Evolutionary conservation across 2,888 invertebrate species (phyloP), one percentile per base, ranked within the genome.

Genomic region (Tillus elongatus): DNA sequence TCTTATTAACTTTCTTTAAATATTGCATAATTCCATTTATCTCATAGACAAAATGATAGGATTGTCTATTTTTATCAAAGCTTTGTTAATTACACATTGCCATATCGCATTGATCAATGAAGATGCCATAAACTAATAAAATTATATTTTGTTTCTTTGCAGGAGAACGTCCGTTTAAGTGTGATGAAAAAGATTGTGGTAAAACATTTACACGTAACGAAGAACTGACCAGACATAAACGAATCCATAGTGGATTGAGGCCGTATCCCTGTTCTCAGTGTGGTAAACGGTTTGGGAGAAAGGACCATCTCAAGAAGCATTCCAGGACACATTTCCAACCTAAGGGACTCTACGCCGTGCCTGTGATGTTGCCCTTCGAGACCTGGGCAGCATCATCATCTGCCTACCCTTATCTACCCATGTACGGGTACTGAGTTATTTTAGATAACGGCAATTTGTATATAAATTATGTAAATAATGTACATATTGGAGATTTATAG

Each of bases 251-350:
- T 0, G 90, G 90, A 0, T 68, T 88, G 0, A 72, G 88, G 31
- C 88, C 93, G 1, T 93, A 82, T 60, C 78, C 86, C 0, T 96
- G 95, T 58, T 69, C 76, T 0, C 77, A 83, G 11, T 96, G 95
- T 56, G 87, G 88, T 2, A 96, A 96, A 67, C 77, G 85, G 43
- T 96, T 95, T 59, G 93, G 93, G 0, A 73, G 95, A 29, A 82
- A 92, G 51, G 95, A 96, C 61, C 95, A 96, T 60, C 70, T 96
- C 39, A 91, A 91, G 66, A 96, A 95, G 56, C 95, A 96, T 59
- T 81, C 83, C 40, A 78, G 87, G 54, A 93, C 91, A 0, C 93
- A 95, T 56, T 50, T 74, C 65, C 63, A 75, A 64, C 0, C 63
- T 52, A 19, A 6, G 6, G 46, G 70, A 51, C 63, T 73, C 53